Evolutionary conservation across 2,113 vertebrate genomes (phyloP).

Genomic region (Protomyctophum bolini): DNA sequence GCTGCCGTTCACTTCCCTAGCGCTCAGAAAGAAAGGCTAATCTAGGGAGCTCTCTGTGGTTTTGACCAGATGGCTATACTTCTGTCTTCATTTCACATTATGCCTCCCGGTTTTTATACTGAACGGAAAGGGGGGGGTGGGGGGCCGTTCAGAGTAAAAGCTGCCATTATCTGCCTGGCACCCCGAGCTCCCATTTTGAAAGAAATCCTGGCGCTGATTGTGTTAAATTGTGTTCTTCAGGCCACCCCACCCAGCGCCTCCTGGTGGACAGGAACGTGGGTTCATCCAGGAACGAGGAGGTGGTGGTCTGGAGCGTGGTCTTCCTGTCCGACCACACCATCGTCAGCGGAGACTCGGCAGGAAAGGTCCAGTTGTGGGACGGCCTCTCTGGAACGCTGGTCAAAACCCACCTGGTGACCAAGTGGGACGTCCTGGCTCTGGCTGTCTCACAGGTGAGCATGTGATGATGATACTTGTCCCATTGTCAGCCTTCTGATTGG

Average conservation of each 20-base stretch:
- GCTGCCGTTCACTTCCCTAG: no score
- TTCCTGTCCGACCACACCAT: conserved; percentile 85
- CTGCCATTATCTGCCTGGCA: no score
- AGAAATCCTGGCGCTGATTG: no score
- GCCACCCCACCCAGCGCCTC: conserved; percentile 80
- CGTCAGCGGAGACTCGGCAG: conserved; percentile 87
- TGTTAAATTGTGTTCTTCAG: conserved; percentile 66
- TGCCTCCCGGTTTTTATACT: no score
- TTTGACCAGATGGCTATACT: no score
- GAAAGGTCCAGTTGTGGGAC: conserved; percentile 95
- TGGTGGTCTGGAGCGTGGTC: conserved; percentile 88
- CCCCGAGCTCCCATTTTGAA: no score
- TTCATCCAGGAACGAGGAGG: conserved; percentile 70
- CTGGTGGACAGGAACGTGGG: conserved; percentile 80
- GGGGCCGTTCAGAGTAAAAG: no score
- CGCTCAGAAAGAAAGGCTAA: no score
- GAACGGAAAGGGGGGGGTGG: no score
- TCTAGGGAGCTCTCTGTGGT: no score
- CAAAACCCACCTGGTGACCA: conserved; percentile 82
- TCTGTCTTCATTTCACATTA: no score
- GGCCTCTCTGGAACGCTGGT: conserved; percentile 83
- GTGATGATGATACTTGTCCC: neutral
- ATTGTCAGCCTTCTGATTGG: no score
- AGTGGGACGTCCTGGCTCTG: conserved; percentile 83
- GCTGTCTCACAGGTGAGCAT: conserved; percentile 82